Percentiles rank a stretch among this genome's conserved stretches.
Evolutionary conservation across 2,888 invertebrate species (phyloP).

Genomic region (Tenthredo mesomela): DNA sequence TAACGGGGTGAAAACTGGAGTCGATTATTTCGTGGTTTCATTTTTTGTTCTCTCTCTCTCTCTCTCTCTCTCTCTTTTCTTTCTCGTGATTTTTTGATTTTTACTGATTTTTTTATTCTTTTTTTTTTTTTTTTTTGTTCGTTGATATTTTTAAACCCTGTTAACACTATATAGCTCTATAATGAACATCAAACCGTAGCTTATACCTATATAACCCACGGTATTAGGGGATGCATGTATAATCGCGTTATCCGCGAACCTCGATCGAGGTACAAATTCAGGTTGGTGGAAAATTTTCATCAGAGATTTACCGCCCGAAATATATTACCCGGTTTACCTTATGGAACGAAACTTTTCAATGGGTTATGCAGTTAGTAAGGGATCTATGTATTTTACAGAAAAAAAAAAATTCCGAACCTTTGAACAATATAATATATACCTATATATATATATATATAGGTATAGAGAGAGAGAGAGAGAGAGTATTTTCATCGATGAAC

Average conservation of each 20-base stretch:
- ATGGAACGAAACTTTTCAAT: not conserved
- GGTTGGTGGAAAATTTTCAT: slow-evolving; percentile 33
- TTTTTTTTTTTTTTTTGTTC: too few species aligned
- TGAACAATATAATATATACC: too few species aligned
- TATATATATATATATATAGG: too few species aligned
- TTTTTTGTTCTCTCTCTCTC: too few species aligned
- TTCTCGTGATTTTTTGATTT: too few species aligned
- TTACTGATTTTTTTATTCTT: not conserved
- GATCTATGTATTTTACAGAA: not conserved
- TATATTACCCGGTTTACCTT: not conserved
- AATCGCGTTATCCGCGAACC: slow-evolving; percentile 11
- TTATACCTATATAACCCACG: not conserved
- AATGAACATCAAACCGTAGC: not conserved
- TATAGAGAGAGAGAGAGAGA: too few species aligned
- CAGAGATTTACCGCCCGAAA: slow-evolving; percentile 10
- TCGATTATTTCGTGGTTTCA: not conserved
- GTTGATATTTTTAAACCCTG: not conserved
- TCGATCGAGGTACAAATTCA: not conserved
- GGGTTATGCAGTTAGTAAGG: not conserved
- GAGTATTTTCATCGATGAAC: too few species aligned
- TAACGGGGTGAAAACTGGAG: not conserved
- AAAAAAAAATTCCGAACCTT: too few species aligned
- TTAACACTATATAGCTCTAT: not conserved
- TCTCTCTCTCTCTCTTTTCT: not conserved
- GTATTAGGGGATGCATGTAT: slow-evolving; percentile 22